Evolutionary conservation across 30 jellyfish, hydroid and myxozoan genomes (phyloP).

Genomic region (Aurelia sp.): DNA sequence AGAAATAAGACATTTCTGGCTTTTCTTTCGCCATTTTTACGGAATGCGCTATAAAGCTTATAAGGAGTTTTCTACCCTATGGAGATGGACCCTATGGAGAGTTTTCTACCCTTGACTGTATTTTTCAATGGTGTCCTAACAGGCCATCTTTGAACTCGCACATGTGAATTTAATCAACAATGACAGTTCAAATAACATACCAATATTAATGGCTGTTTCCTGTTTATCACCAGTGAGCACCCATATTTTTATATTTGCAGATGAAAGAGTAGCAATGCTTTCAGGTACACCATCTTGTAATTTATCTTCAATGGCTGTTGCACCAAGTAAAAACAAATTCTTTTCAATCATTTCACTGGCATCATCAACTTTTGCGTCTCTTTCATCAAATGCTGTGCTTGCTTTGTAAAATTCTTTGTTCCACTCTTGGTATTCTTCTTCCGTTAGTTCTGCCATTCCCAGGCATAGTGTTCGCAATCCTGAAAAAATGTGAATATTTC

Average conservation of each 20-base stretch:
- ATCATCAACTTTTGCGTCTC: constrained; percentile 85
- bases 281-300: constrained; percentile 98
- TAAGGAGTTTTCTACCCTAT: no score
- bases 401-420: constrained; percentile 76
- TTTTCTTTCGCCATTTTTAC: no score
- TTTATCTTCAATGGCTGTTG: constrained; percentile 97
- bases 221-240: constrained; percentile 99
- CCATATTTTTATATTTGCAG: constrained; percentile 93
- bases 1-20: no score
- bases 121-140: no score
- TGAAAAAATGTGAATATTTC: background rate
- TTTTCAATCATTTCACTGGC: constrained; percentile 88
- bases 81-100: no score
- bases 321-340: constrained; percentile 90
- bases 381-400: constrained; percentile 85
- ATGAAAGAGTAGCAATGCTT: constrained; percentile 91
- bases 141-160: no score
- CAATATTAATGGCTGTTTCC: constrained; percentile 96
- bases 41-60: no score
- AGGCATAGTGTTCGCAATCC: constrained; percentile 93
- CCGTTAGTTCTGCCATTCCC: constrained; percentile 73
- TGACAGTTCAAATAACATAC: constrained; percentile 1
- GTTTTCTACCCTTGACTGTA: no score
- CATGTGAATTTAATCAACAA: no score
- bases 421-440: constrained; percentile 77